A percentile compares a stretch with the other conserved stretches of the same genome.
Evolutionary conservation across 2,888 invertebrate species (phyloP).

Genomic region (Troglohyphantes excavatus): DNA sequence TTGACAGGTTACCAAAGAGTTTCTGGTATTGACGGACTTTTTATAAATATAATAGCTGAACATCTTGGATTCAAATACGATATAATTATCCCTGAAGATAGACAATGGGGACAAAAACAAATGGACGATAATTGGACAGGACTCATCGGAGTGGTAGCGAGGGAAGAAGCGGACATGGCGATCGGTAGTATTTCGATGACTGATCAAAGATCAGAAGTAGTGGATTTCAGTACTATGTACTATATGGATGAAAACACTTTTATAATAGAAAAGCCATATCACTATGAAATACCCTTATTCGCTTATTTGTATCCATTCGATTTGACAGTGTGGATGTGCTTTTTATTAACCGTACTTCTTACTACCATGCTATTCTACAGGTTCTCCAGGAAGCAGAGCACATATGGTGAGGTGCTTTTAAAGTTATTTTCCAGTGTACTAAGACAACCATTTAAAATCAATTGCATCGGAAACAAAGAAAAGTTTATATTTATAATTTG

Average conservation of each 20-base stretch:
- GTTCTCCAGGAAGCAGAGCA: not conserved
- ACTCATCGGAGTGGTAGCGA: slow-evolving; percentile 13
- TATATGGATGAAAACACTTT: not conserved
- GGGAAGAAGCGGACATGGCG: slow-evolving; percentile 18
- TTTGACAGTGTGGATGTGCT: not conserved
- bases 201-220: not conserved
- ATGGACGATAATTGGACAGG: slow-evolving; percentile 23
- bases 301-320: slow-evolving; percentile 15
- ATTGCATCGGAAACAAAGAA: not conserved
- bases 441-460: not conserved
- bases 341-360: not conserved
- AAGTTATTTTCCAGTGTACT: not conserved
- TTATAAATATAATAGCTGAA: not conserved
- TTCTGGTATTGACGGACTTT: not conserved
- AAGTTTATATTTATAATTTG: not conserved
- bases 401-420: not conserved
- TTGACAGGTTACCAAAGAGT: not conserved
- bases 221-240: not conserved
- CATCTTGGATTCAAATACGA: not conserved
- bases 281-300: too few species aligned
- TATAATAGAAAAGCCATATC: not conserved
- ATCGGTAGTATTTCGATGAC: not conserved
- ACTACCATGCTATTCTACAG: not conserved
- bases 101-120: not conserved
- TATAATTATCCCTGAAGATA: not conserved